Base-by-base conservation (phyloP, 2,888 invertebrate genomes). In the Drosophila paramelanica region DNA sequence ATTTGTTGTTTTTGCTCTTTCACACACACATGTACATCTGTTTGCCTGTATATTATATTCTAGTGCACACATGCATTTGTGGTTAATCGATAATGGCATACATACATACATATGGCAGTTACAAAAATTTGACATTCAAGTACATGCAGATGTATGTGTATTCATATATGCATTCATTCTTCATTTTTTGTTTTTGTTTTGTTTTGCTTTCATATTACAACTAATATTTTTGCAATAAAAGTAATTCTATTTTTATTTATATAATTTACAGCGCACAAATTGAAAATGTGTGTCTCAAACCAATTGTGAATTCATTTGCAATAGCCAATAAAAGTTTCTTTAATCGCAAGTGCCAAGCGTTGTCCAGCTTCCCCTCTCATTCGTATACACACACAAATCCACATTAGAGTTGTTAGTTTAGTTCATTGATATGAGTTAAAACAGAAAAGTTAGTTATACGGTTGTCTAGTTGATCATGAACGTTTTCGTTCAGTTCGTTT, bases 221-320 rank as follows among this genome's bases (percentile, higher is more conserved):
- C 36, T 25, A 51, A 43, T 36, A 51, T 62, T 72, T 69, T 53
- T 70, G 55, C 75, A 83, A 79, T 83, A 79, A 88, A 66, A 75
- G 62, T 79, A 79, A 75, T 67, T 74, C 61, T 61, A 59, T 79
- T 86, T 88, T 75, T 78, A 58, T 80, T 81, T 80, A 81, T 89
- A 88, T 88, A 88, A 88, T 88, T 88, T 89, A 72, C 88, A 88
- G 88, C 74, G 87, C 80, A 89, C 85, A 88, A 82, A 74, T 81
- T 77, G 65, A 84, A 72, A 86, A 72, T 82, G 83, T 85, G 85
- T 85, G 83, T 83, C 67, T 70, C 68, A 81, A 77, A 64, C 85
- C 73, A 87, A 84, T 84, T 84, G 88, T 90, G 90, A 82, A 82
- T 79, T 79, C 77, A 89, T 90, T 90, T 90, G 84, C 90, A 90